phyloP scores from a whole-genome alignment of 2,888 invertebrate species.

The Eristalis intricaria region DNA sequence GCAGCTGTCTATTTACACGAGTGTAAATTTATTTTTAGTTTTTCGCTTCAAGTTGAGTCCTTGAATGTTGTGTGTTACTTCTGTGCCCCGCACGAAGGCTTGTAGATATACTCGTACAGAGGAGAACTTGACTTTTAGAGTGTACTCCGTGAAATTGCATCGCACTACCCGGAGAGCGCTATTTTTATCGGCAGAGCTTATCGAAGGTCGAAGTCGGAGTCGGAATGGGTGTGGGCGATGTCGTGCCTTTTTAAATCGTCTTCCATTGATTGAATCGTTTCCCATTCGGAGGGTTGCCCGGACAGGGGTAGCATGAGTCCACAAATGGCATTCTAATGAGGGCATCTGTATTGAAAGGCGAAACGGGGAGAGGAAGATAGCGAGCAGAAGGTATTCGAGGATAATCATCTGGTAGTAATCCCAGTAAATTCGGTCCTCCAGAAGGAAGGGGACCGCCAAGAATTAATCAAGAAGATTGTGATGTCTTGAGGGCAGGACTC shows the following conservation, averaged over 20 bases:
- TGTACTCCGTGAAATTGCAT: slow-evolving; percentile 18
- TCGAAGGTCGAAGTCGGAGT: background rate
- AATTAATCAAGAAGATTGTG: background rate
- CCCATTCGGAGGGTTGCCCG: background rate
- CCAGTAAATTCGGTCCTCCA: background rate
- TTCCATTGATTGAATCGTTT: background rate
- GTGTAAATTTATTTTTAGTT: slow-evolving; percentile 29
- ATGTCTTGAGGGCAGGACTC: background rate
- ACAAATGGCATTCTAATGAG: background rate
- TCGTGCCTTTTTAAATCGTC: background rate
- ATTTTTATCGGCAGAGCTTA: slow-evolving; percentile 6
- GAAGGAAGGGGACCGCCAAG: background rate
- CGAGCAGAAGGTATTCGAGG: background rate
- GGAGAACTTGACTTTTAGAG: slow-evolving; percentile 1
- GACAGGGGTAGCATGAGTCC: background rate
- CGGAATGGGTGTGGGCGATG: background rate
- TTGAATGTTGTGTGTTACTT: background rate
- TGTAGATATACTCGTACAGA: background rate
- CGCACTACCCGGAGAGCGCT: background rate
- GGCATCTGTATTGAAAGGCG: background rate
- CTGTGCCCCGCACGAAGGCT: background rate
- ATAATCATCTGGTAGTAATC: background rate
- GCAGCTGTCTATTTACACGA: slow-evolving; percentile 15
- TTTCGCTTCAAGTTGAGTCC: background rate
- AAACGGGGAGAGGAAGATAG: background rate